A percentile compares a stretch with the other conserved stretches of the same genome.
These are phyloP conservation scores for Pachyramphus minor DNA, from an alignment of 2,113 vertebrate genomes.

Conservation along the genomic window DNA sequence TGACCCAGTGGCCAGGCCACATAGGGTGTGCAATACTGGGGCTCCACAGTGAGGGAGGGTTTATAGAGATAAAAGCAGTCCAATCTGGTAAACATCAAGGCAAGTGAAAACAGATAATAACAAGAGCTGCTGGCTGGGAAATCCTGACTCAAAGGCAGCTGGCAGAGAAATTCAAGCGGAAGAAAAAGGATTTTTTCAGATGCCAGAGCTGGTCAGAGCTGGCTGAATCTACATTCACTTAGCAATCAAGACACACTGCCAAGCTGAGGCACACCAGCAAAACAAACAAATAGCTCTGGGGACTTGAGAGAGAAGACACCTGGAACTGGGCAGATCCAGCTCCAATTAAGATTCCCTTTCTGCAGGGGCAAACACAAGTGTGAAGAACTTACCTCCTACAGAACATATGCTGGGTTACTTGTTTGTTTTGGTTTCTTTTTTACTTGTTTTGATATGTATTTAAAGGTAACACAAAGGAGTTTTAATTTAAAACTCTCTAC, in stretches of 20 bases:
- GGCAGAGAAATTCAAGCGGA: slow-evolving; percentile 42
- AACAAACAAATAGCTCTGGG: neutral
- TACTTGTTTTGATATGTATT: neutral
- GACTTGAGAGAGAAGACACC: neutral
- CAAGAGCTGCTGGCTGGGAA: slow-evolving; percentile 43
- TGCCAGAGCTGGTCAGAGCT: slow-evolving; percentile 44
- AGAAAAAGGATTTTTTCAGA: slow-evolving; percentile 49
- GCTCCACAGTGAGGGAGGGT: neutral
- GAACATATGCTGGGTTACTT: neutral
- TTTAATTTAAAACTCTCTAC: neutral
- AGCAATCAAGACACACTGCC: neutral
- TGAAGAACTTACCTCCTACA: slow-evolving; percentile 1
- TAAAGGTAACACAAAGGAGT: neutral
- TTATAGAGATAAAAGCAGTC: slow-evolving; percentile 22
- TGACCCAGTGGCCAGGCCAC: neutral
- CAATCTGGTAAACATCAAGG: slow-evolving; percentile 41
- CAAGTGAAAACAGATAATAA: slow-evolving; percentile 48
- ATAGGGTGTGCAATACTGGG: neutral
- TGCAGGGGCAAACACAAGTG: neutral
- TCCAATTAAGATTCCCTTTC: neutral
- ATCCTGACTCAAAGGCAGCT: slow-evolving; percentile 39
- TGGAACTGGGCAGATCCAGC: neutral
- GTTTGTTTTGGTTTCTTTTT: neutral
- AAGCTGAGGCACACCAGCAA: slow-evolving; percentile 1
- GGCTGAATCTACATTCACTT: slow-evolving; percentile 28